These are phyloP conservation scores for Strigamia transsilvanica DNA, from an alignment of 2,888 invertebrate genomes.

Conservation along the genomic window DNA sequence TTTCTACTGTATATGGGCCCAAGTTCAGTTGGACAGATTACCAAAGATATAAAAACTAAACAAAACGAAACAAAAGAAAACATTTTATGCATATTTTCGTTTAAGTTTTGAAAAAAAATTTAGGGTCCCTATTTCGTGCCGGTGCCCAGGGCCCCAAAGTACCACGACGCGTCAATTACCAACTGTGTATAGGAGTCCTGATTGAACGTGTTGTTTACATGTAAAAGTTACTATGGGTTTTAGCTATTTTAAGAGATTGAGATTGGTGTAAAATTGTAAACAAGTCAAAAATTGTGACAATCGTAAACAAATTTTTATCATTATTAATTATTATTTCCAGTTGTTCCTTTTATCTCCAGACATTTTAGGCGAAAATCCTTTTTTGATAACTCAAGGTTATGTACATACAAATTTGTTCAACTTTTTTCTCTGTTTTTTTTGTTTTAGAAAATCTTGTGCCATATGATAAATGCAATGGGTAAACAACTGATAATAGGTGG, in stretches of 20 bases:
- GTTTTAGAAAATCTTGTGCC: neutral
- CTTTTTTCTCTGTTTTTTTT: neutral
- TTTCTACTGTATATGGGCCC: too few species aligned
- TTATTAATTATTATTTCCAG: neutral
- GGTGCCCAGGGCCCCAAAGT: too few species aligned
- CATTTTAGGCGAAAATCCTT: neutral
- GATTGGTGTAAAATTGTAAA: neutral
- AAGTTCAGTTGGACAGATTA: too few species aligned
- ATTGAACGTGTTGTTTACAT: neutral
- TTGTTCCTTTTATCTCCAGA: neutral
- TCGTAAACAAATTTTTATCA: slow-evolving; percentile 22
- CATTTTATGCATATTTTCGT: too few species aligned
- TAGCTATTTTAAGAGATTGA: slow-evolving; percentile 17
- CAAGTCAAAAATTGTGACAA: slow-evolving; percentile 15
- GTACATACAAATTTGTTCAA: neutral
- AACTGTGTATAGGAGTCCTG: too few species aligned
- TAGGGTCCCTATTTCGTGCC: too few species aligned
- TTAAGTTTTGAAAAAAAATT: too few species aligned
- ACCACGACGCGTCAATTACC: too few species aligned
- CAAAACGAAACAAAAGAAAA: too few species aligned
- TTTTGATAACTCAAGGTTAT: slow-evolving; percentile 18
- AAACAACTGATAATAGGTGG: slow-evolving; percentile 39
- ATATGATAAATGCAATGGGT: slow-evolving; percentile 28
- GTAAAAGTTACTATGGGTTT: neutral
- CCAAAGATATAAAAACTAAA: too few species aligned